phyloP scores from a whole-genome alignment of 1,140 invertebrate species.

The Drosophila subpulchrella region DNA sequence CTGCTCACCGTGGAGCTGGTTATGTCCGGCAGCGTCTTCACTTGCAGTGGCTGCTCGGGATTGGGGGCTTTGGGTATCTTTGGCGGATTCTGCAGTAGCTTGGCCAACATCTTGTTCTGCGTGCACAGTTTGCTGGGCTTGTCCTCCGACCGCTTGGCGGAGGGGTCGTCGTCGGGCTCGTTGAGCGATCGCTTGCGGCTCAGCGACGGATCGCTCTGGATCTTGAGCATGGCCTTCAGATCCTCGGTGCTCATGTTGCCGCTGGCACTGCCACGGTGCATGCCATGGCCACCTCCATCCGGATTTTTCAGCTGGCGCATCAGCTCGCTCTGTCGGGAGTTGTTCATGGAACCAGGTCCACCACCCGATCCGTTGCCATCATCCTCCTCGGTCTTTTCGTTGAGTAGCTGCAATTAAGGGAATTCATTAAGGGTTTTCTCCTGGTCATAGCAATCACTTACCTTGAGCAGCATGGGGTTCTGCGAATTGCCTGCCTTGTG shows the following conservation, averaged over 20 bases:
- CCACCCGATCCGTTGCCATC: conserved; percentile 85
- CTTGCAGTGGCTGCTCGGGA: conserved; percentile 88
- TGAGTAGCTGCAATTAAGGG: conserved; percentile 89
- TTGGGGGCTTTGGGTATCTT: conserved; percentile 87
- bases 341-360: conserved; percentile 34
- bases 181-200: conserved; percentile 89
- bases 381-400: conserved; percentile 93
- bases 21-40: conserved; percentile 87
- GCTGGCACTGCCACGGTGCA: conserved; percentile 85
- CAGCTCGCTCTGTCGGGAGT: conserved; percentile 90
- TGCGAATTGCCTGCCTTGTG: conserved; percentile 76
- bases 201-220: conserved; percentile 86
- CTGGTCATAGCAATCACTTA: conserved; percentile 75
- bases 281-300: conserved; percentile 85
- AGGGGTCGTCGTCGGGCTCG: conserved; percentile 87
- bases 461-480: conserved; percentile 90
- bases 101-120: conserved; percentile 94
- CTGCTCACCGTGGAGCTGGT: conserved; percentile 84
- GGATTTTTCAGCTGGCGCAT: conserved; percentile 92
- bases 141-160: conserved; percentile 85
- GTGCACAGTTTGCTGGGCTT: conserved; percentile 90
- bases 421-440: background rate
- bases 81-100: conserved; percentile 91
- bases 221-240: conserved; percentile 83
- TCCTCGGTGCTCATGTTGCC: conserved; percentile 81